A percentile compares a stretch with the other conserved stretches of the same genome.
These are phyloP conservation scores for Trichechus manatus DNA, from an alignment of 2,113 vertebrate genomes.

Conservation along the genomic window DNA sequence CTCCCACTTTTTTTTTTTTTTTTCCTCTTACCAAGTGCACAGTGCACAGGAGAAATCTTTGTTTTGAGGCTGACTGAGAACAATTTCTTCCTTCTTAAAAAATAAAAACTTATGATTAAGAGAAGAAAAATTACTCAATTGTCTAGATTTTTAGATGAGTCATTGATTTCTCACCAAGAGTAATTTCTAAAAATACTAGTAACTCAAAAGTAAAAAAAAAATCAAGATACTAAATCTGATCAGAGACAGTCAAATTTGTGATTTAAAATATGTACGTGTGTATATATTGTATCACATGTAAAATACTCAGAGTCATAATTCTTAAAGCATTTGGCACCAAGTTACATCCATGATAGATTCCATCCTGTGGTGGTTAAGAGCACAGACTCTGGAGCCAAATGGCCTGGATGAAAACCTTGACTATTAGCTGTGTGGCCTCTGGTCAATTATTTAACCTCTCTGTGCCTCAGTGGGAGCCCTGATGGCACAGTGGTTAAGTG, in stretches of 20 bases:
- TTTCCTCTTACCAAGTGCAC: neutral
- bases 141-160: slow-evolving; percentile 29
- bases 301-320: neutral
- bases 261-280: neutral
- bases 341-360: neutral
- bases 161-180: slow-evolving; percentile 21
- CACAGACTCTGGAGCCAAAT: neutral
- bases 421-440: neutral
- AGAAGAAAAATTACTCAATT: slow-evolving; percentile 21
- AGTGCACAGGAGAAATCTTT: neutral
- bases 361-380: neutral
- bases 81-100: slow-evolving; percentile 50
- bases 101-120: slow-evolving; percentile 18
- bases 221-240: slow-evolving; percentile 44
- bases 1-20: neutral
- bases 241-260: slow-evolving; percentile 4
- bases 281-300: neutral
- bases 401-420: neutral
- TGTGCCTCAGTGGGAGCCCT: neutral
- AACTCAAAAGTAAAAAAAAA: slow-evolving; percentile 62
- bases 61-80: neutral
- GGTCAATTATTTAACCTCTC: neutral
- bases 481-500: neutral
- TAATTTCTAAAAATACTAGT: slow-evolving; percentile 45
- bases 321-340: slow-evolving; percentile 27